Percentiles rank a stretch among this genome's conserved stretches.
Evolutionary conservation across 2,113 vertebrate species (phyloP).

Genomic region (Myocastor coypus): DNA sequence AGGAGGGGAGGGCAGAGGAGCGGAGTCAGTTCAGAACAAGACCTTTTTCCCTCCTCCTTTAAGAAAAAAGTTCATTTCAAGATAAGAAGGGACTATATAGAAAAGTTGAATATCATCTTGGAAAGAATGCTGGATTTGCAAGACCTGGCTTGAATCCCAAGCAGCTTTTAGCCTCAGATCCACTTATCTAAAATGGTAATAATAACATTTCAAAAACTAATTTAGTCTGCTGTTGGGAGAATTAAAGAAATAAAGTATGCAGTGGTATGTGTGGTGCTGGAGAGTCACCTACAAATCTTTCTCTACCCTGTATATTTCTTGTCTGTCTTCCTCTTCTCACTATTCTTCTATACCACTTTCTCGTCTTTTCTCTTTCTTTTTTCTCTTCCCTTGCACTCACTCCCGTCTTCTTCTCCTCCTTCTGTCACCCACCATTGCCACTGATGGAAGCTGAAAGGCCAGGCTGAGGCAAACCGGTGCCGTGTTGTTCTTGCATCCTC

Average conservation of each 20-base stretch:
- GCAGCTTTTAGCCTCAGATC: conserved; percentile 50
- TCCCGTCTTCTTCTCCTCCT: background rate
- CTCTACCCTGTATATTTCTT: background rate
- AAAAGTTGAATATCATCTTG: conserved; percentile 48
- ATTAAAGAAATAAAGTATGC: conserved; percentile 44
- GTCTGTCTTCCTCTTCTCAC: background rate
- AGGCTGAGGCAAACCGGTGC: background rate
- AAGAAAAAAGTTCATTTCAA: conserved; percentile 50
- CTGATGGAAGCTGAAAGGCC: background rate
- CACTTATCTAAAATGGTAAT: conserved; percentile 66
- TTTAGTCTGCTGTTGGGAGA: background rate
- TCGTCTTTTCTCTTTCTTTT: background rate
- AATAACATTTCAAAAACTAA: conserved; percentile 15
- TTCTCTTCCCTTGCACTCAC: background rate
- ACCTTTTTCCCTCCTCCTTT: conserved; percentile 9
- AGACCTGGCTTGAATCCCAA: conserved; percentile 53
- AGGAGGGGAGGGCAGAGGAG: too few species aligned
- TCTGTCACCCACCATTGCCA: background rate
- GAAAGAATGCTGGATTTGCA: conserved; percentile 64
- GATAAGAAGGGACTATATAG: conserved; percentile 39
- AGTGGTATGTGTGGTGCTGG: conserved; percentile 9
- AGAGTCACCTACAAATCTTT: background rate
- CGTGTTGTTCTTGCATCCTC: background rate
- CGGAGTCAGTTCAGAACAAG: too few species aligned
- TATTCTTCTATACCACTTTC: background rate